Evolutionary conservation across 2,888 invertebrate species (phyloP).

Genomic region (Pinctada fucata): DNA sequence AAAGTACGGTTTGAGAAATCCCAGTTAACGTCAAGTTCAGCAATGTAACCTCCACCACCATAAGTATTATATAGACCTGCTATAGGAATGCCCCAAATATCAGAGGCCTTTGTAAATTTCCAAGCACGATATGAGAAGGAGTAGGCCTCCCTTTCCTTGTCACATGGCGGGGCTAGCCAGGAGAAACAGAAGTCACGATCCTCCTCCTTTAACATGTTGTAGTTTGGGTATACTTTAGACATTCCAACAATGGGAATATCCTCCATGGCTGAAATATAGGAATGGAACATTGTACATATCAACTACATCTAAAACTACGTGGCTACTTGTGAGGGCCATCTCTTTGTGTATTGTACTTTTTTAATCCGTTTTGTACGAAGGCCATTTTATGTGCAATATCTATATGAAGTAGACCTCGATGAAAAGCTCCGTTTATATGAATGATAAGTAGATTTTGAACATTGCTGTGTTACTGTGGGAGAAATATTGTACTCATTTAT

Average conservation of each 20-base stretch:
- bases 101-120: conserved; percentile 55
- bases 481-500: too few species aligned
- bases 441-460: too few species aligned
- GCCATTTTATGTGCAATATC: too few species aligned
- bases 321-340: too few species aligned
- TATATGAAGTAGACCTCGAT: too few species aligned
- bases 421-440: too few species aligned
- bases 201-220: conserved; percentile 48
- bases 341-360: too few species aligned
- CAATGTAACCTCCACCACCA: conserved; percentile 67
- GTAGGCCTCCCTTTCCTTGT: conserved; percentile 40
- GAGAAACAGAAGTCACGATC: conserved; percentile 48
- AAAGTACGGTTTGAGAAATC: conserved; percentile 54
- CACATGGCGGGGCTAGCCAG: conserved; percentile 49
- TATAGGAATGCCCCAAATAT: conserved; percentile 60
- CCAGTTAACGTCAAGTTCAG: conserved; percentile 57
- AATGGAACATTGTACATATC: background rate
- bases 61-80: conserved; percentile 56
- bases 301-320: too few species aligned
- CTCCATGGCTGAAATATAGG: conserved; percentile 6
- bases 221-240: conserved; percentile 44
- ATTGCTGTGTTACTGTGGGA: too few species aligned
- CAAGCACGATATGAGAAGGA: conserved; percentile 55
- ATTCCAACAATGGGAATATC: conserved; percentile 43
- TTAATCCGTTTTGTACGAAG: too few species aligned